phyloP scores from a whole-genome alignment of 2,888 invertebrate species.

The Malthinus flaveolus region DNA sequence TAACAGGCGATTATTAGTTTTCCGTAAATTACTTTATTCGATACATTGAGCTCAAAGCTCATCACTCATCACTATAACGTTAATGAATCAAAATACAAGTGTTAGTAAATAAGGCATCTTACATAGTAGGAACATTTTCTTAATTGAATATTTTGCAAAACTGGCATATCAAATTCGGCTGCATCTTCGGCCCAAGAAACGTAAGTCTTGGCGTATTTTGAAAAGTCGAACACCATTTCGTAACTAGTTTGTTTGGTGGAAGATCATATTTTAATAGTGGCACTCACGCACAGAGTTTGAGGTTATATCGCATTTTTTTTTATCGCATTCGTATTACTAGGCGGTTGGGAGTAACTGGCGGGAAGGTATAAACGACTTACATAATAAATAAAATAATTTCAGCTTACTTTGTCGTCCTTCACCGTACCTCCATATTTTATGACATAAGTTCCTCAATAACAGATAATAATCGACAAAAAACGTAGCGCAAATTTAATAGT shows the following conservation, averaged over 20 bases:
- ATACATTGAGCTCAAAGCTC: no score
- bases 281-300: no score
- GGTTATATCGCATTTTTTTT: no score
- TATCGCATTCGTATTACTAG: no score
- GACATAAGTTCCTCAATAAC: constrained; percentile 21
- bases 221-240: constrained; percentile 27
- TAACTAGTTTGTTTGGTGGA: no score
- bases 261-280: no score
- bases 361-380: constrained; percentile 4
- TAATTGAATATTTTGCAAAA: constrained; percentile 12
- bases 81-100: no score
- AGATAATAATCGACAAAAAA: constrained; percentile 13
- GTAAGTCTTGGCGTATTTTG: constrained; percentile 24
- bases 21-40: no score
- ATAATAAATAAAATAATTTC: constrained; percentile 25
- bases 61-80: no score
- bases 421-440: constrained; percentile 24
- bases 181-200: constrained; percentile 10
- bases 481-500: constrained; percentile 1
- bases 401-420: constrained; percentile 25
- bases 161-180: constrained; percentile 1
- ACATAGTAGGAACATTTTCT: constrained; percentile 22
- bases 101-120: constrained; percentile 5
- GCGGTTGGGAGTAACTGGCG: background rate
- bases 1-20: no score